Percentiles rank a stretch among this genome's conserved stretches.
phyloP scores from a whole-genome alignment of 2,797 vertebrate species.

The Psittacula echo region DNA sequence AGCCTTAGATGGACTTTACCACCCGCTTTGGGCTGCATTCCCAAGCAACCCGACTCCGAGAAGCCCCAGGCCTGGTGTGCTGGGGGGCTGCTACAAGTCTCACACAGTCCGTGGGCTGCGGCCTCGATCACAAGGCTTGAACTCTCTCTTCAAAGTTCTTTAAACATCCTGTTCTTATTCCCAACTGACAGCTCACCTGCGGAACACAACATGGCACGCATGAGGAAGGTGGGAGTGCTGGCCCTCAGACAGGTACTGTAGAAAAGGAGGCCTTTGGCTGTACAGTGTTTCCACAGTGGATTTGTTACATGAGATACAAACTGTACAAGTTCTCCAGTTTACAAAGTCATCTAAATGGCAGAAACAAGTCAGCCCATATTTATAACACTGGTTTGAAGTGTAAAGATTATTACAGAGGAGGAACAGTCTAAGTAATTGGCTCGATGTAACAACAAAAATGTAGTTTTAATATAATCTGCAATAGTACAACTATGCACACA shows the following conservation, averaged over 20 bases:
- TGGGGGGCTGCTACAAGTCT: no score
- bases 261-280: constrained; percentile 63
- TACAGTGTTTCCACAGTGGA: constrained; percentile 18
- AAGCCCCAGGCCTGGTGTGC: no score
- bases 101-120: no score
- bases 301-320: constrained; percentile 67
- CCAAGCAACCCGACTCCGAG: no score
- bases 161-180: not conserved
- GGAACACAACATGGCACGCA: not conserved
- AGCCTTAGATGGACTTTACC: no score
- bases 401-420: constrained; percentile 50
- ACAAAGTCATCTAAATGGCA: constrained; percentile 50
- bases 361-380: constrained; percentile 60
- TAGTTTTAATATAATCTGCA: constrained; percentile 69
- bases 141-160: no score
- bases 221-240: not conserved
- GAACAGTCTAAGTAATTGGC: constrained; percentile 49
- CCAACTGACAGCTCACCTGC: not conserved
- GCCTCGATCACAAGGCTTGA: no score
- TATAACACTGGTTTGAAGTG: constrained; percentile 50
- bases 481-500: constrained; percentile 74
- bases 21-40: no score
- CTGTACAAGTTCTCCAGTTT: constrained; percentile 69
- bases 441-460: constrained; percentile 46
- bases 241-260: not conserved